Evolutionary conservation across 2,113 vertebrate species (phyloP).

Genomic region (Hirundichthys speculiger): DNA sequence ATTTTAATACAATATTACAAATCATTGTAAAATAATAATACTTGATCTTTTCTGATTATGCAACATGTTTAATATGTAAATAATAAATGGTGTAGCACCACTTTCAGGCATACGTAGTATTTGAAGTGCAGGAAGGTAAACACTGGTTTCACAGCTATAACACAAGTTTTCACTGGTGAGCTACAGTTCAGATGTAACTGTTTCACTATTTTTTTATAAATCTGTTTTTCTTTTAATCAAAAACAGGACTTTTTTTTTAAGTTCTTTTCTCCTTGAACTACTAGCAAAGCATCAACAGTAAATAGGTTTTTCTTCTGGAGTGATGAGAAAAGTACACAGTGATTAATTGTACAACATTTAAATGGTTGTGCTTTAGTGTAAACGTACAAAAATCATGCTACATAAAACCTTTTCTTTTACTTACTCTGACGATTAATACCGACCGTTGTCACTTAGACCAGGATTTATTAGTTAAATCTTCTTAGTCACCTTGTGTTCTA

Average conservation of each 20-base stretch:
- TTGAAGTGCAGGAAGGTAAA: constrained; percentile 66
- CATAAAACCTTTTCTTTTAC: constrained; percentile 52
- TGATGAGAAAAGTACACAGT: constrained; percentile 69
- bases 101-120: constrained; percentile 61
- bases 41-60: constrained; percentile 39
- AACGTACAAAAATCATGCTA: constrained; percentile 78
- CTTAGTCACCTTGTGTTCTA: constrained; percentile 56
- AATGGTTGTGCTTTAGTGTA: constrained; percentile 78
- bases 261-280: constrained; percentile 27
- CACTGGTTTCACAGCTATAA: constrained; percentile 51
- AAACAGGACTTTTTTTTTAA: constrained; percentile 44
- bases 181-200: constrained; percentile 36
- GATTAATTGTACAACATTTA: constrained; percentile 65
- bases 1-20: constrained; percentile 28
- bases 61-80: constrained; percentile 40
- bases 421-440: neutral
- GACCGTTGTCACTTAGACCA: neutral
- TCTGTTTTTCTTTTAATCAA: constrained; percentile 43
- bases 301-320: constrained; percentile 40
- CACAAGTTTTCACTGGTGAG: constrained; percentile 44
- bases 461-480: constrained; percentile 14
- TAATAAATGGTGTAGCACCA: constrained; percentile 72
- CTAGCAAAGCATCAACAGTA: constrained; percentile 45
- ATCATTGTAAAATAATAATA: too few species aligned
- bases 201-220: constrained; percentile 2